These are phyloP conservation scores for Dicycla oo DNA, from an alignment of 2,888 invertebrate species.

Conservation along the genomic window DNA sequence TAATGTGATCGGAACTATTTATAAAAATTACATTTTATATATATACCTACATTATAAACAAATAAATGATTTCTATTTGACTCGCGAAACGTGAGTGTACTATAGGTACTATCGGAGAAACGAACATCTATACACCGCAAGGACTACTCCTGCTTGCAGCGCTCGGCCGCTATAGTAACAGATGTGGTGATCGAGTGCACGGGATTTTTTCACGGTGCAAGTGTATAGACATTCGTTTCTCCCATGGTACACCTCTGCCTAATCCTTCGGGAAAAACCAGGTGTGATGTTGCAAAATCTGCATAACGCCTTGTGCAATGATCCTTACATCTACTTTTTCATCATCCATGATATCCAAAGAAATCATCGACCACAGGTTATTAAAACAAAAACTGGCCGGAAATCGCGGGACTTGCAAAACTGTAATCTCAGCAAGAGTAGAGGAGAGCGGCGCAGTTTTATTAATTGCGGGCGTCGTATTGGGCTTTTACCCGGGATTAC, in stretches of 20 bases:
- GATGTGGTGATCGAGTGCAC: too few species aligned
- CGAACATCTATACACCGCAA: too few species aligned
- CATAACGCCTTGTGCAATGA: too few species aligned
- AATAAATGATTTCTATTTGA: too few species aligned
- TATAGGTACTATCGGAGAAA: too few species aligned
- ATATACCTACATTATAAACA: not conserved
- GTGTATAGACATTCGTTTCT: too few species aligned
- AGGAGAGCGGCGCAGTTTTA: slow-evolving; percentile 48
- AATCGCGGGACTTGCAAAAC: slow-evolving; percentile 34
- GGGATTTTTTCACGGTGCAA: too few species aligned
- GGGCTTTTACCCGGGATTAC: slow-evolving; percentile 55
- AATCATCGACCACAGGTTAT: slow-evolving; percentile 31
- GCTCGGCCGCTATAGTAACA: too few species aligned
- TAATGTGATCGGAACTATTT: not conserved
- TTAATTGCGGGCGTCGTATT: slow-evolving; percentile 58
- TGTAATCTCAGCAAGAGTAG: slow-evolving; percentile 40
- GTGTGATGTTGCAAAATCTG: too few species aligned
- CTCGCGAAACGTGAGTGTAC: not conserved
- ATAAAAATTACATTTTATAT: not conserved
- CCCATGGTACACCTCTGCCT: not conserved
- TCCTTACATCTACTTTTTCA: too few species aligned
- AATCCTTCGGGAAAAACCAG: too few species aligned
- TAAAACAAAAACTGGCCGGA: slow-evolving; percentile 13
- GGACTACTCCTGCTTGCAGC: too few species aligned
- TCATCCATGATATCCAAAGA: not conserved